Evolutionary conservation across 2,888 invertebrate genomes (phyloP).

Genomic region (Perithous albicinctus): DNA sequence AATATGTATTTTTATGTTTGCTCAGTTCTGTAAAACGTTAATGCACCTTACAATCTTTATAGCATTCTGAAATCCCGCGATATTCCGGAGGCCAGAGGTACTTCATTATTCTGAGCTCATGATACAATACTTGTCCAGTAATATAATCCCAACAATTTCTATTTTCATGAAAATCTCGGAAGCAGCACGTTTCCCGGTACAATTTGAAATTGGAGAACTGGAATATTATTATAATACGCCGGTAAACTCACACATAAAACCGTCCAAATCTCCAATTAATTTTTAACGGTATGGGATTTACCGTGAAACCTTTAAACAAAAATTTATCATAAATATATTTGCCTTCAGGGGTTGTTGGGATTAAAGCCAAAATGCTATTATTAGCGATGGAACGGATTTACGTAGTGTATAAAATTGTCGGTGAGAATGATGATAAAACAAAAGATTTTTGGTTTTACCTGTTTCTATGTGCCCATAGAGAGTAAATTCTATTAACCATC

Average conservation of each 20-base stretch:
- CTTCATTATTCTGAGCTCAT: neutral
- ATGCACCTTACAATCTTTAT: neutral
- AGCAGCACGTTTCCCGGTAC: neutral
- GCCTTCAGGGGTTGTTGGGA: neutral
- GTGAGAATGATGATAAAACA: too few relatives aligned
- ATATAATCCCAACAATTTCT: constrained; percentile 7
- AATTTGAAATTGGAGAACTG: neutral
- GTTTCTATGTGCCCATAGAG: neutral
- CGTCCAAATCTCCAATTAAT: constrained; percentile 4
- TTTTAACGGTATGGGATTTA: neutral
- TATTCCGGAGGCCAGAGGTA: constrained; percentile 13
- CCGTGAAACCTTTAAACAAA: constrained; percentile 9
- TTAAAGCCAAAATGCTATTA: constrained; percentile 13
- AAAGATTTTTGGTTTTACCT: neutral
- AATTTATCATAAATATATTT: neutral
- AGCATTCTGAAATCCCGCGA: constrained; percentile 6
- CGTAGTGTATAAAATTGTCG: neutral
- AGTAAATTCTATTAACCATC: neutral
- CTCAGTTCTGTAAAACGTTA: neutral
- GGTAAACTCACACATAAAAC: neutral
- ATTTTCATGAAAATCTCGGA: constrained; percentile 5
- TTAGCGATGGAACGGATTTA: neutral
- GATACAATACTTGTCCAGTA: constrained; percentile 5
- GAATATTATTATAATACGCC: constrained; percentile 5
- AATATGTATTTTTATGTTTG: neutral